phyloP scores from a whole-genome alignment of 2,888 invertebrate species.

The Pterostichus niger region DNA sequence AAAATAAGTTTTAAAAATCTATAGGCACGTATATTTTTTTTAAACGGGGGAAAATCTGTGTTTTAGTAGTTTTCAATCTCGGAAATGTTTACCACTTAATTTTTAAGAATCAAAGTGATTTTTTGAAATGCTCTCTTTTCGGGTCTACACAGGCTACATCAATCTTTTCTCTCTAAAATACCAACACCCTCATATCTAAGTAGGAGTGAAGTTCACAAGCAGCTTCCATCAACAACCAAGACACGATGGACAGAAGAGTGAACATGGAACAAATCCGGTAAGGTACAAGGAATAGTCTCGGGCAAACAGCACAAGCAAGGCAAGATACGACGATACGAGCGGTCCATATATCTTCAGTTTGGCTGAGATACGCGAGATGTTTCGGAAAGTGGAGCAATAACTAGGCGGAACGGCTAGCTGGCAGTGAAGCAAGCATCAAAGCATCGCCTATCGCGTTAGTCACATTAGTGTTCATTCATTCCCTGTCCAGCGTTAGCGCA shows the following conservation, averaged over 20 bases:
- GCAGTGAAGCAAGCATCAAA: not conserved
- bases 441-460: not conserved
- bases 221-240: conserved; percentile 10
- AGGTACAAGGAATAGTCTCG: not conserved
- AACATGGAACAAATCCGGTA: not conserved
- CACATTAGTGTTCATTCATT: not conserved
- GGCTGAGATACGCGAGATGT: conserved; percentile 60
- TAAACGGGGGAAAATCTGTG: too few species aligned
- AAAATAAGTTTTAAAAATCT: too few species aligned
- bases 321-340: conserved; percentile 38
- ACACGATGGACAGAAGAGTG: not conserved
- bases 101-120: too few species aligned
- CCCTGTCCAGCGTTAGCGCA: too few species aligned
- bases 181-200: not conserved
- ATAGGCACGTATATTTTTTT: too few species aligned
- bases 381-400: conserved; percentile 58
- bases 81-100: too few species aligned
- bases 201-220: conserved; percentile 15
- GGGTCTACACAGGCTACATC: too few species aligned
- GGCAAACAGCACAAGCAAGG: conserved; percentile 10
- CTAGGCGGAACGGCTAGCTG: conserved; percentile 43
- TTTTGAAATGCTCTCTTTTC: too few species aligned
- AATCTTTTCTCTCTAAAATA: not conserved
- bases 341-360: conserved; percentile 54
- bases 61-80: too few species aligned